Evolutionary conservation across 2,797 vertebrate genomes (phyloP).

Genomic region (Eidolon dupreanum): DNA sequence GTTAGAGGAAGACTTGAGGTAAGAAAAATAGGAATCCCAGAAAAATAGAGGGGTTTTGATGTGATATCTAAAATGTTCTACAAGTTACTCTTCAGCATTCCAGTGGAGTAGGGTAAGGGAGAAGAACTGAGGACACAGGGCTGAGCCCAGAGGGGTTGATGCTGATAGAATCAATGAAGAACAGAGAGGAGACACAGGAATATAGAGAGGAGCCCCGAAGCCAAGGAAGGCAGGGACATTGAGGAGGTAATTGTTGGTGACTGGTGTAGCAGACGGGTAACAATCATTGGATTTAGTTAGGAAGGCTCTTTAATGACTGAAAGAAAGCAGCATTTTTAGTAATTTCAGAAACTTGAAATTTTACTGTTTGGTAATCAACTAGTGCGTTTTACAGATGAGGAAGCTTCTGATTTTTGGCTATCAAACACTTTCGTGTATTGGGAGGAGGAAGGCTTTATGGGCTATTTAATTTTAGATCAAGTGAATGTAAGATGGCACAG

Average conservation of each 20-base stretch:
- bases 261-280: background rate
- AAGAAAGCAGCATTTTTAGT: background rate
- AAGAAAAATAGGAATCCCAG: background rate
- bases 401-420: background rate
- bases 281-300: background rate
- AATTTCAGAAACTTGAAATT: background rate
- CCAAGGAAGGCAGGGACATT: background rate
- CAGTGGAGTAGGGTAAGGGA: background rate
- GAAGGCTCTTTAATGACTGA: background rate
- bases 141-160: background rate
- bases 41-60: background rate
- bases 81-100: background rate
- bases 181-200: background rate
- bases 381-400: background rate
- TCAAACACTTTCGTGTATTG: background rate
- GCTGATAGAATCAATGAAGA: background rate
- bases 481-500: background rate
- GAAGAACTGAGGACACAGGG: background rate
- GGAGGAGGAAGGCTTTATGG: background rate
- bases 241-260: background rate
- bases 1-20: slow-evolving; percentile 31
- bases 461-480: background rate
- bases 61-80: background rate
- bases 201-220: background rate
- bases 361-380: background rate